Conservation (phyloP, 1,140 invertebrate genomes). For the Bombyx mandarina region DNA sequence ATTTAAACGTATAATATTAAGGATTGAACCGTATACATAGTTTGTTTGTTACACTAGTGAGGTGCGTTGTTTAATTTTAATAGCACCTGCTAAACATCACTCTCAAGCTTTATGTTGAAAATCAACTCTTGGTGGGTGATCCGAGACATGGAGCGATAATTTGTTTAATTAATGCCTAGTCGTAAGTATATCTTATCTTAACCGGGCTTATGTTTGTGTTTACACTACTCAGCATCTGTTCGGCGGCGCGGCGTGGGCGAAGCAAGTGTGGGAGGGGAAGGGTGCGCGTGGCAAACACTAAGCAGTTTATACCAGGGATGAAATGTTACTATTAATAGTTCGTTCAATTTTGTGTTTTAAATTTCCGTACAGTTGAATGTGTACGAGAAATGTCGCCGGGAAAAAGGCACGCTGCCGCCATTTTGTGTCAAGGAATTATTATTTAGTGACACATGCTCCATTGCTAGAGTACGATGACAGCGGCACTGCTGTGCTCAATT, state of each 20-base stretch:
- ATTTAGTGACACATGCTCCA: constrained; percentile 1
- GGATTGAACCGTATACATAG: too few relatives aligned
- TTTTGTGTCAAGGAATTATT: not conserved
- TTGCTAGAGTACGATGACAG: constrained; percentile 1
- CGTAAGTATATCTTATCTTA: constrained; percentile 16
- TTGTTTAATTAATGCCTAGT: constrained; percentile 5
- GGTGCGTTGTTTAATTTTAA: too few relatives aligned
- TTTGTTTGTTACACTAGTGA: too few relatives aligned
- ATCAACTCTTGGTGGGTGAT: too few relatives aligned
- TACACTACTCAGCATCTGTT: constrained; percentile 37
- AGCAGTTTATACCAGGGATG: too few relatives aligned
- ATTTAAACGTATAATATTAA: too few relatives aligned
- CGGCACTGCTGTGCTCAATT: constrained; percentile 44
- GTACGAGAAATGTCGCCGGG: too few relatives aligned
- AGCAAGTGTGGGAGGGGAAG: constrained; percentile 1
- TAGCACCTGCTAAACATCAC: too few relatives aligned
- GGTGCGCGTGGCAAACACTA: not conserved
- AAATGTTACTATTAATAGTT: too few relatives aligned
- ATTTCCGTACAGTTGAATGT: not conserved
- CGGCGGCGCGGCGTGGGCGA: constrained; percentile 5
- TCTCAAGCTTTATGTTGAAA: too few relatives aligned
- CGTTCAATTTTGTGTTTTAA: too few relatives aligned
- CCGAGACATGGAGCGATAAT: constrained; percentile 1
- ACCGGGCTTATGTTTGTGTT: constrained; percentile 28
- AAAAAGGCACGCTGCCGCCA: too few relatives aligned